phyloP scores from a whole-genome alignment of 23 tunicate species.

The Styela clava region DNA sequence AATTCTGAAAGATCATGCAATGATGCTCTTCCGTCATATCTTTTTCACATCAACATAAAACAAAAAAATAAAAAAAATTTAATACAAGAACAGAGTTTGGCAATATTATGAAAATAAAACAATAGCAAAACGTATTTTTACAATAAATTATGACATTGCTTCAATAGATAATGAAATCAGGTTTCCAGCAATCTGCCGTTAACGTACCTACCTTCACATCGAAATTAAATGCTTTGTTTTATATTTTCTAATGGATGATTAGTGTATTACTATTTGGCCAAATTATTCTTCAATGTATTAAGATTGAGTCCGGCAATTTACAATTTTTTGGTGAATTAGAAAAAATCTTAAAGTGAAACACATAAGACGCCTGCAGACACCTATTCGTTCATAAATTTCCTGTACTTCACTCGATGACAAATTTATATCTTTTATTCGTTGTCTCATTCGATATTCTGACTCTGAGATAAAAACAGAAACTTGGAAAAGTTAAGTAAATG shows the following conservation, averaged over 20 bases:
- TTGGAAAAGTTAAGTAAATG: background rate
- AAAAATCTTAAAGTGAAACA: too few species aligned
- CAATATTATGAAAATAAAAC: background rate
- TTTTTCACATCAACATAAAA: constrained; percentile 1
- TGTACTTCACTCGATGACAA: background rate
- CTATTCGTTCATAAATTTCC: background rate
- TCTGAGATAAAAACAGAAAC: constrained; percentile 21
- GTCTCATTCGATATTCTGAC: constrained; percentile 6
- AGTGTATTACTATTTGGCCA: too few species aligned
- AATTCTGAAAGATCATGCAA: constrained; percentile 83
- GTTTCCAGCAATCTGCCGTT: too few species aligned
- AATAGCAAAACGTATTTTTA: too few species aligned
- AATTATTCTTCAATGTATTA: too few species aligned
- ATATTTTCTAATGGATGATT: too few species aligned
- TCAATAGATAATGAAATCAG: too few species aligned
- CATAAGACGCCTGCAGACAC: background rate
- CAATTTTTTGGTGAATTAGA: too few species aligned
- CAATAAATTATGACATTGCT: too few species aligned
- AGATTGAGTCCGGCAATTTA: too few species aligned
- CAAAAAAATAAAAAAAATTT: background rate
- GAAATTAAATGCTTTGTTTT: too few species aligned
- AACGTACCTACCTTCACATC: too few species aligned
- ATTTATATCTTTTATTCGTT: background rate
- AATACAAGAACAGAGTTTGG: background rate
- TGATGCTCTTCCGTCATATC: constrained; percentile 89